Conservation (phyloP, 1,140 invertebrate species). For the Adelges cooleyi region DNA sequence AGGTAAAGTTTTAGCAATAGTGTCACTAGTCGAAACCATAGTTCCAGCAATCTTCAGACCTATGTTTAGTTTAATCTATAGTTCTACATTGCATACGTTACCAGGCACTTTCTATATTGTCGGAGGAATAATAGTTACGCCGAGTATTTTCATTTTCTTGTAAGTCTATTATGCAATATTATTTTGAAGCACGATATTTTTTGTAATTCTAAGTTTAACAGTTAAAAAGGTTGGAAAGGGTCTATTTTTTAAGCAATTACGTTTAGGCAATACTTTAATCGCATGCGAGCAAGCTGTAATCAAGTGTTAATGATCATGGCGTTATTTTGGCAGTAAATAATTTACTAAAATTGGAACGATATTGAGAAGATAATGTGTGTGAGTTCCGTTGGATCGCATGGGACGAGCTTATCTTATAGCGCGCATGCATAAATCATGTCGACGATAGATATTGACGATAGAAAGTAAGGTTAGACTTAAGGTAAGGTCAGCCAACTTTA, state of each 20-base stretch:
- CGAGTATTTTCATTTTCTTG: neutral
- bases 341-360: too few relatives aligned
- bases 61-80: neutral
- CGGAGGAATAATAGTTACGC: neutral
- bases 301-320: too few relatives aligned
- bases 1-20: slow-evolving; percentile 9
- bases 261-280: neutral
- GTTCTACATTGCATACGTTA: neutral
- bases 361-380: too few relatives aligned
- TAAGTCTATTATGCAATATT: neutral
- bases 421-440: too few relatives aligned
- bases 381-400: too few relatives aligned
- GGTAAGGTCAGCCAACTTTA: too few relatives aligned
- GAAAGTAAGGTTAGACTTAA: too few relatives aligned
- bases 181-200: neutral
- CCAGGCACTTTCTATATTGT: neutral
- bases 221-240: neutral
- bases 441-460: too few relatives aligned
- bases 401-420: too few relatives aligned
- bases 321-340: too few relatives aligned
- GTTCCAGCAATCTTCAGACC: slow-evolving; percentile 4
- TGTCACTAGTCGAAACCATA: neutral
- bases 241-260: neutral
- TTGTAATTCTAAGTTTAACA: neutral
- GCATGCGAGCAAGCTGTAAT: too few relatives aligned